Conservation (phyloP, 92 coral and sea anemone genomes). For the Zoanthus gigantus region DNA sequence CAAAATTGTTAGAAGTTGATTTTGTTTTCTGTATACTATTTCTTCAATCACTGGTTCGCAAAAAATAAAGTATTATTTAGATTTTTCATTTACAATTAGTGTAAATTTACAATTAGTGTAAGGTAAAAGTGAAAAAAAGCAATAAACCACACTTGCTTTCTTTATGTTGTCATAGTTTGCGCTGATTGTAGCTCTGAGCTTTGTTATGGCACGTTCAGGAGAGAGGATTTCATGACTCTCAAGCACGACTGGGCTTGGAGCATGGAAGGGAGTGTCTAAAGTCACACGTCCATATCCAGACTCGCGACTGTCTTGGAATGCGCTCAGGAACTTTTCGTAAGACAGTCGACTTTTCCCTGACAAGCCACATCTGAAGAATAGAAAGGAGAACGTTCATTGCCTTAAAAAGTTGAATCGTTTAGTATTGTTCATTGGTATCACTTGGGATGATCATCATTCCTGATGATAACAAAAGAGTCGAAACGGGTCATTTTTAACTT, state of each 20-base stretch:
- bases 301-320: constrained; percentile 79
- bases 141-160: constrained; percentile 49
- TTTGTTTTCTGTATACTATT: too few relatives aligned
- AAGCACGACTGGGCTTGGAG: constrained; percentile 72
- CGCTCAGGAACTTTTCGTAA: constrained; percentile 86
- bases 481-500: too few relatives aligned
- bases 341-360: constrained; percentile 81
- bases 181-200: constrained; percentile 73
- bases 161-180: constrained; percentile 73
- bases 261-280: constrained; percentile 76
- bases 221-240: constrained; percentile 73
- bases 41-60: too few relatives aligned
- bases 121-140: background rate
- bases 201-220: constrained; percentile 85
- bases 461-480: too few relatives aligned
- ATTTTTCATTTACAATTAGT: too few relatives aligned
- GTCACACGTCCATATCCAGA: constrained; percentile 92
- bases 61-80: too few relatives aligned
- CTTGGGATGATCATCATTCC: too few relatives aligned
- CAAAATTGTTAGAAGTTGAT: too few relatives aligned
- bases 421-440: too few relatives aligned
- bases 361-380: constrained; percentile 77
- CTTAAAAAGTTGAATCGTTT: too few relatives aligned
- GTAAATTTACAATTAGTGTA: background rate
- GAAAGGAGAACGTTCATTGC: background rate